phyloP scores from a whole-genome alignment of 2,888 invertebrate genomes.

The Catotricha subobsoleta region DNA sequence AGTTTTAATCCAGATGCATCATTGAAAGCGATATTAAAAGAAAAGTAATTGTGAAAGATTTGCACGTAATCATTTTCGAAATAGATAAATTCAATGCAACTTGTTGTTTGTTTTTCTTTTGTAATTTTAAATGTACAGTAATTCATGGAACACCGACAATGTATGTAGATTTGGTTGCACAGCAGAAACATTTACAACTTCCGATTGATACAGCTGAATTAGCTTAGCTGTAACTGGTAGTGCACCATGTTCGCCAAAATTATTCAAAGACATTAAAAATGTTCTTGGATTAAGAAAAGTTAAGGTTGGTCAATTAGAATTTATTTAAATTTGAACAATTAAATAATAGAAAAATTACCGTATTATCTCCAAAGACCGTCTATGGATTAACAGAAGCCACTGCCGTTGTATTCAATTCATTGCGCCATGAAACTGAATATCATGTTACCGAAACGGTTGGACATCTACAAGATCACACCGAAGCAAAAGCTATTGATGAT shows the following conservation, averaged over 20 bases:
- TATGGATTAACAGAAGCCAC: conserved; percentile 43
- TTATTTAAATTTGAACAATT: background rate
- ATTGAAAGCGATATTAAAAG: conserved; percentile 41
- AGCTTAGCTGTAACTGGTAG: conserved; percentile 58
- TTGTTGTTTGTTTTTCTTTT: conserved; percentile 9
- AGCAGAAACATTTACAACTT: conserved; percentile 29
- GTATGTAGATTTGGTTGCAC: conserved; percentile 56
- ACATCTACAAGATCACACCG: conserved; percentile 35
- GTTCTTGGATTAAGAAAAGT: conserved; percentile 32
- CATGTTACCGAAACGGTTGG: conserved; percentile 35
- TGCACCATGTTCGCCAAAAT: conserved; percentile 45
- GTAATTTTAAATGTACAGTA: conserved; percentile 38
- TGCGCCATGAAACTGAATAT: conserved; percentile 29
- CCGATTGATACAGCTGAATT: conserved; percentile 31
- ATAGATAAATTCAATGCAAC: background rate
- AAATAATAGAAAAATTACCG: background rate
- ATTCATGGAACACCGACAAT: conserved; percentile 71
- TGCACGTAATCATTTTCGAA: background rate
- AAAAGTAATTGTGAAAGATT: conserved; percentile 34
- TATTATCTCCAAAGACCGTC: conserved; percentile 25
- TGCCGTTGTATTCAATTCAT: conserved; percentile 34
- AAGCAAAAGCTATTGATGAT: conserved; percentile 40
- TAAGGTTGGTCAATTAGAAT: conserved; percentile 22
- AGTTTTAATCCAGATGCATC: conserved; percentile 41
- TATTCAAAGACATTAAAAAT: conserved; percentile 34